Conservation (phyloP, 2,888 invertebrate species). For the Metallyticus violacea region DNA sequence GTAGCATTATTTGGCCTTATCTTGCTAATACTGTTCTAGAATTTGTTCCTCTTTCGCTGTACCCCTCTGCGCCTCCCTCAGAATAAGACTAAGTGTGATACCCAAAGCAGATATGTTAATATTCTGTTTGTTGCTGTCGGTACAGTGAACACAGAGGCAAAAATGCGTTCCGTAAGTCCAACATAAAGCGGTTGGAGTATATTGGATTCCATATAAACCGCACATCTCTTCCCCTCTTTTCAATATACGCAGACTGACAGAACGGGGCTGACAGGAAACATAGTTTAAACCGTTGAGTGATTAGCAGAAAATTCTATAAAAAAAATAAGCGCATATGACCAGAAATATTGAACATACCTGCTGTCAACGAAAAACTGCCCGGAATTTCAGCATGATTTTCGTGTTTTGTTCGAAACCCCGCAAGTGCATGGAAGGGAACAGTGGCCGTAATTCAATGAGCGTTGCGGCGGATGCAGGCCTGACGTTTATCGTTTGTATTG, state of each 20-base stretch:
- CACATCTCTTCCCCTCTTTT: background rate
- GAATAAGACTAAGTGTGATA: no score
- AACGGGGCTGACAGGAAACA: background rate
- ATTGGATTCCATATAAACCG: background rate
- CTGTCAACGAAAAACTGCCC: background rate
- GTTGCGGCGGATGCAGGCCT: background rate
- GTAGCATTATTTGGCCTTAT: no score
- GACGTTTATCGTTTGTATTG: background rate
- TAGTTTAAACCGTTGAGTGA: background rate
- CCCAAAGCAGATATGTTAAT: no score
- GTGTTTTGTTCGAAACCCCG: background rate
- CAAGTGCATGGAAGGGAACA: background rate
- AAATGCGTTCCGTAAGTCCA: background rate
- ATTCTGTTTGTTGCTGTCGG: no score
- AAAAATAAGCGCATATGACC: background rate
- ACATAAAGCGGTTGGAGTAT: background rate
- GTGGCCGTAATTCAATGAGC: background rate
- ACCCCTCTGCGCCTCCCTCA: no score
- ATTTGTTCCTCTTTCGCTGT: no score
- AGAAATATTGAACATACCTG: background rate
- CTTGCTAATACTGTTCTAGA: no score
- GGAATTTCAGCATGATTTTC: background rate
- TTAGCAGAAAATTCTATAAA: background rate
- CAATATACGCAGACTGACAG: background rate
- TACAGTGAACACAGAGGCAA: background rate